These are phyloP conservation scores for Calyptommatus sinebrachiatus DNA, from an alignment of 2,113 vertebrate genomes.

Conservation along the genomic window DNA sequence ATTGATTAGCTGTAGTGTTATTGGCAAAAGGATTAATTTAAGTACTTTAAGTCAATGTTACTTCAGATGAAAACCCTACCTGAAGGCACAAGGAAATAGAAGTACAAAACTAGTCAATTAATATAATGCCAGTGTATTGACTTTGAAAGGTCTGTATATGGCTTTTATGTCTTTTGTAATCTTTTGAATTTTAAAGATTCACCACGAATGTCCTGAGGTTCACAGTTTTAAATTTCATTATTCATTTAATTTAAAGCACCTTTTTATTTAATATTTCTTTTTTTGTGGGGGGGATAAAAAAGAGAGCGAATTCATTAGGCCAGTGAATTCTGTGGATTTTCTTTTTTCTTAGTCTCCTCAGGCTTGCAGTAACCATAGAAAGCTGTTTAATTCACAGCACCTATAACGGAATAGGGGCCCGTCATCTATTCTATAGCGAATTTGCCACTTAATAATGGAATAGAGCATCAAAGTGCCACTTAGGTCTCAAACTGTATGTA, in stretches of 20 bases:
- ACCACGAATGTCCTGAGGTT: conserved; percentile 55
- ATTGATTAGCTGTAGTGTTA: conserved; percentile 84
- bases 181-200: conserved; percentile 59
- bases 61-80: conserved; percentile 61
- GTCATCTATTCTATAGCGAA: conserved; percentile 78
- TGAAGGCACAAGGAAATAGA: conserved; percentile 67
- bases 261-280: conserved; percentile 71
- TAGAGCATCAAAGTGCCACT: conserved; percentile 82
- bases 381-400: conserved; percentile 75
- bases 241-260: conserved; percentile 60
- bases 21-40: conserved; percentile 84
- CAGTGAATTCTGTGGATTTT: conserved; percentile 48
- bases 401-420: conserved; percentile 61
- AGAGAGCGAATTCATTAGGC: conserved; percentile 69
- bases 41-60: conserved; percentile 78
- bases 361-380: conserved; percentile 47
- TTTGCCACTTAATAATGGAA: conserved; percentile 81
- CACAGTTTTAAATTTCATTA: conserved; percentile 66
- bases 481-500: conserved; percentile 84
- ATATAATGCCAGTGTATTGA: conserved; percentile 52
- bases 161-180: conserved; percentile 58
- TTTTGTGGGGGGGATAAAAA: conserved; percentile 45
- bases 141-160: conserved; percentile 38
- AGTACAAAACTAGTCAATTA: conserved; percentile 56
- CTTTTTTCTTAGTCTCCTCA: neutral